A percentile compares a stretch with the other conserved stretches of the same genome.
Evolutionary conservation across 2,888 invertebrate genomes (phyloP).

Genomic region (Eupelmus urozonus): DNA sequence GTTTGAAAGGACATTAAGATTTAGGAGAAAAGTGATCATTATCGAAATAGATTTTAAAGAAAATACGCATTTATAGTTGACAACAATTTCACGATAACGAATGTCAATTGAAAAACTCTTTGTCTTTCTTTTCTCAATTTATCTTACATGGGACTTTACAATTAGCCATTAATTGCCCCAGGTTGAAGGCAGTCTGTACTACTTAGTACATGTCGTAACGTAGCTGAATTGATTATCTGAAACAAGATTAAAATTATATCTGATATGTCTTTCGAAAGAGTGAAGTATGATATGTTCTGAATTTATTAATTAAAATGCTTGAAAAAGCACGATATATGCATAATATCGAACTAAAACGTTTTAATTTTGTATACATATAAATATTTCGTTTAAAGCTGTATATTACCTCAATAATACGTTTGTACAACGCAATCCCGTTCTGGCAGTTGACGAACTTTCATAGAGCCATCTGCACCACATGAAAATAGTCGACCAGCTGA

Average conservation of each 20-base stretch:
- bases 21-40: conserved; percentile 54
- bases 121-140: conserved; percentile 48
- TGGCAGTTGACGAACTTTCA: conserved; percentile 96
- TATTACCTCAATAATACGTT: conserved; percentile 78
- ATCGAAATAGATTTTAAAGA: conserved; percentile 59
- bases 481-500: conserved; percentile 94
- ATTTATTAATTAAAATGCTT: too few relatives aligned
- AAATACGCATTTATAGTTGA: conserved; percentile 58
- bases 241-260: too few relatives aligned
- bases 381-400: conserved; percentile 11
- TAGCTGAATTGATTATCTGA: conserved; percentile 47
- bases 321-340: too few relatives aligned
- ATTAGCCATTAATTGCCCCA: conserved; percentile 51
- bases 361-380: too few relatives aligned
- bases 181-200: conserved; percentile 51
- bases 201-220: conserved; percentile 39
- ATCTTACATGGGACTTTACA: conserved; percentile 50
- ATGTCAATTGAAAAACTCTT: conserved; percentile 55
- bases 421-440: conserved; percentile 85
- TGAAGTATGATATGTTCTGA: too few relatives aligned
- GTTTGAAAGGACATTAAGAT: conserved; percentile 57
- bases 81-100: conserved; percentile 57
- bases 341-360: too few relatives aligned
- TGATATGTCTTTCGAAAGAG: too few relatives aligned
- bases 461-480: conserved; percentile 98